Evolutionary conservation across 2,113 vertebrate genomes (phyloP), one percentile per base, ranked within the genome.

Genomic region (Pagrus major): DNA sequence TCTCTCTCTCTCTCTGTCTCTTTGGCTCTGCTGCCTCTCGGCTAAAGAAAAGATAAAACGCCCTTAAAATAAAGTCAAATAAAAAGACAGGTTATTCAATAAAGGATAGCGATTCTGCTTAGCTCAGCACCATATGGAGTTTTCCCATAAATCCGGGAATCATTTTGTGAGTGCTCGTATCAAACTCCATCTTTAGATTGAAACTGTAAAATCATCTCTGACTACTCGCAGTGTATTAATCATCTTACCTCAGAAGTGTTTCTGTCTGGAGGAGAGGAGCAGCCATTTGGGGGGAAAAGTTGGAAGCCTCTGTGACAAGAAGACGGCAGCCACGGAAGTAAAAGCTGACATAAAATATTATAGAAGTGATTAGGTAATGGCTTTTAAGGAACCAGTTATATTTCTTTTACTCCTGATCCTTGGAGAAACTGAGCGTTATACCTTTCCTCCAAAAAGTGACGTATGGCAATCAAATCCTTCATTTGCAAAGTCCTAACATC

Each of bases 31-130:
- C 44, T 59, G 3, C 29, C 18, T 58, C n/a, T 60, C 31, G 16
- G 1, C 35, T 59, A 64, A 46, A 59, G 33, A 9, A 44, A 47
- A 23, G 6, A 56, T n/a, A 51, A 64, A 65, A 46, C 35, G 20
- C 9, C 20, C 20, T 31, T 31, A n/a, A 55, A n/a, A n/a, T n/a
- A 69, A 68, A 73, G 29, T 65, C 69, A n/a, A n/a, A n/a, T 52
- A 65, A 70, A 44, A 65, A 71, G 63, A 71, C 44, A 51, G 8
- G 56, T 76, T 44, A 78, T 63, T 67, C 61, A 58, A 33, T 71
- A 1, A 3, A n/a, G 42, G 55, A 56, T 61, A 6, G 55, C 49
- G 59, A 78, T 42, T 70, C n/a, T 71, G 54, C 23, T 49, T 54
- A 72, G 2, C 27, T 58, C 27, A 68, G 41, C 49, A 41, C 71